These are phyloP conservation scores for Phyllotis vaccarum DNA, from an alignment of 2,797 vertebrate genomes.

Conservation along the genomic window DNA sequence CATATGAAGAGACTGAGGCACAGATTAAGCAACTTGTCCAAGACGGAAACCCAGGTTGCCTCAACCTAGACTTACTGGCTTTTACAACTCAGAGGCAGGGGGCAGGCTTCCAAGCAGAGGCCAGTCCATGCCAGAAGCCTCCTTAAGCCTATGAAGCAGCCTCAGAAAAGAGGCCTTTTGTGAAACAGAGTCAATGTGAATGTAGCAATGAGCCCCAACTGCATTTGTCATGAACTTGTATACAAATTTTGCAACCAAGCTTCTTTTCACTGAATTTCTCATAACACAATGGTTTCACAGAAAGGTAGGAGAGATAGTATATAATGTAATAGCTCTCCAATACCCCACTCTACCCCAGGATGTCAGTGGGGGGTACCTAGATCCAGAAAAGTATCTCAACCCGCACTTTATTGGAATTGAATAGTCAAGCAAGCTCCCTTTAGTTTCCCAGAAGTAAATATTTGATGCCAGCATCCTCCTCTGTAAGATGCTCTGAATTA, in stretches of 20 bases:
- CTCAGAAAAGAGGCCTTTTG: neutral
- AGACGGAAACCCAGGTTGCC: neutral
- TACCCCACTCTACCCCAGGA: neutral
- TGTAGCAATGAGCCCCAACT: rapidly evolving
- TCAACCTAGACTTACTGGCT: neutral
- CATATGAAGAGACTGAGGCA: neutral
- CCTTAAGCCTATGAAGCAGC: neutral
- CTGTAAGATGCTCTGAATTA: neutral
- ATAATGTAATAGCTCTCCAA: neutral
- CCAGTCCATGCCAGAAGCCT: neutral
- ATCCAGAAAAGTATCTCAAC: neutral
- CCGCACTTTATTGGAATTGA: constrained; percentile 1
- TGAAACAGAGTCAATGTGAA: rapidly evolving
- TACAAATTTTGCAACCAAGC: neutral
- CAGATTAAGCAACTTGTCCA: neutral
- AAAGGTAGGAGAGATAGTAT: neutral
- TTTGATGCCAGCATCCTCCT: neutral
- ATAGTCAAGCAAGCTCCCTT: neutral
- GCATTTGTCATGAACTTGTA: too few relatives aligned
- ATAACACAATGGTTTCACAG: neutral
- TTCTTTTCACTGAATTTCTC: neutral
- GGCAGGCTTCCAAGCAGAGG: neutral
- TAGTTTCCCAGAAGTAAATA: neutral
- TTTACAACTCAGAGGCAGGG: neutral
- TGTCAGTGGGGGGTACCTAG: neutral